A percentile compares a stretch with the other conserved stretches of the same genome.
phyloP scores from a whole-genome alignment of 92 coral and sea anemone genomes.

The Epizoanthus fatuus region DNA sequence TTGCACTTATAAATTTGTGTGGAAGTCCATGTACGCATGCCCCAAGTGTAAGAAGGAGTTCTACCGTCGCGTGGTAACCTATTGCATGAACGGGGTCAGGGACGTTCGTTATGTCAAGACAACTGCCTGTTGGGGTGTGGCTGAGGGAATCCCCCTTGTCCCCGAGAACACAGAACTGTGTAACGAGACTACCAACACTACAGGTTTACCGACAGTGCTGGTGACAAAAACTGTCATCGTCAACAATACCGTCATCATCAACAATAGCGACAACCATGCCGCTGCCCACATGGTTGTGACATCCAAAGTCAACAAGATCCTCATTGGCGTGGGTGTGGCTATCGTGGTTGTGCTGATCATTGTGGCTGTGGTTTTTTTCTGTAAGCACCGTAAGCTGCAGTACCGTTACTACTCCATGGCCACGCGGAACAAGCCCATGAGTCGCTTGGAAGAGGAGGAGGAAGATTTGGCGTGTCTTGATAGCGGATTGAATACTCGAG shows the following conservation, averaged over 20 bases:
- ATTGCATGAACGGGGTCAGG: conserved; percentile 75
- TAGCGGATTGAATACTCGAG: conserved; percentile 42
- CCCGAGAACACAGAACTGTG: conserved; percentile 1
- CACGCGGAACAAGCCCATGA: conserved; percentile 90
- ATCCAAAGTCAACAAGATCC: conserved; percentile 60
- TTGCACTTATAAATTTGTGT: conserved; percentile 69
- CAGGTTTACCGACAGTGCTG: conserved; percentile 26
- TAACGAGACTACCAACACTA: conserved; percentile 35
- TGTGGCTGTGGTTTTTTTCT: conserved; percentile 79
- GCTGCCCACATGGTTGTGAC: conserved; percentile 6
- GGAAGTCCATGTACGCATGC: conserved; percentile 93
- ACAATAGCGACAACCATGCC: neutral
- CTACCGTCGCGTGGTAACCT: conserved; percentile 57
- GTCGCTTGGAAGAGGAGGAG: conserved; percentile 83
- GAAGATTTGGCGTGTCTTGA: conserved; percentile 73
- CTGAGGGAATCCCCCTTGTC: conserved; percentile 10
- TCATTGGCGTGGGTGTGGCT: conserved; percentile 87
- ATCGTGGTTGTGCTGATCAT: conserved; percentile 58
- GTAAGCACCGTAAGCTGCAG: conserved; percentile 75
- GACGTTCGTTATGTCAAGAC: conserved; percentile 60
- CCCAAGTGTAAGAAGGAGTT: conserved; percentile 74
- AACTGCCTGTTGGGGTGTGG: conserved; percentile 82
- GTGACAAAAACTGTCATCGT: conserved; percentile 3
- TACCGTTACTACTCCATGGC: conserved; percentile 77
- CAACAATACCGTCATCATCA: neutral